Percentiles rank a stretch among this genome's conserved stretches.
These are phyloP conservation scores for Pyrocephalus nanus DNA, from an alignment of 2,797 vertebrate genomes.

Conservation along the genomic window DNA sequence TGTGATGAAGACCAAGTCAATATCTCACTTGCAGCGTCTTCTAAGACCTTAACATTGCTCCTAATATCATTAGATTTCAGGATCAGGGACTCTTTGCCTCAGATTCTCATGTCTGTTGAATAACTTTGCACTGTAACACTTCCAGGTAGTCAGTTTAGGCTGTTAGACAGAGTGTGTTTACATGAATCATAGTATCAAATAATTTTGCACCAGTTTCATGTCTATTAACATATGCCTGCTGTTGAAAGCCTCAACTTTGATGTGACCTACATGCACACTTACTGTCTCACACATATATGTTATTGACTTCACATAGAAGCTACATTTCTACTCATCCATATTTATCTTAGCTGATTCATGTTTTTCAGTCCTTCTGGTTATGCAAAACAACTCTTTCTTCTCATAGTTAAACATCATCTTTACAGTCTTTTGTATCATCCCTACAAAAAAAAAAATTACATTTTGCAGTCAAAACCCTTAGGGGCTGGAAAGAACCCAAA, in stretches of 20 bases:
- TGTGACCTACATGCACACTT: neutral
- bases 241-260: neutral
- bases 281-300: neutral
- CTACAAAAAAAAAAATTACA: neutral
- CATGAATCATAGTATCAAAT: neutral
- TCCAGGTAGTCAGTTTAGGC: neutral
- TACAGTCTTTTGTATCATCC: neutral
- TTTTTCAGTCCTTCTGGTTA: neutral
- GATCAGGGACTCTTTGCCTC: neutral
- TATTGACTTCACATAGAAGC: neutral
- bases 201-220: neutral
- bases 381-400: neutral
- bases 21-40: neutral
- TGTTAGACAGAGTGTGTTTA: neutral
- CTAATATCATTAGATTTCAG: neutral
- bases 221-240: neutral
- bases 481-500: conserved; percentile 54
- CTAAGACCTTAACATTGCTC: neutral
- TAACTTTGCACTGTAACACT: neutral
- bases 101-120: neutral
- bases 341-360: neutral
- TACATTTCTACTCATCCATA: neutral
- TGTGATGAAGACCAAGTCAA: neutral
- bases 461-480: conserved; percentile 38
- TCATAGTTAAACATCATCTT: neutral